Percentiles rank a stretch among this genome's conserved stretches.
These are phyloP conservation scores for Xenopus petersii DNA, from an alignment of 2,797 vertebrate species.

Conservation along the genomic window DNA sequence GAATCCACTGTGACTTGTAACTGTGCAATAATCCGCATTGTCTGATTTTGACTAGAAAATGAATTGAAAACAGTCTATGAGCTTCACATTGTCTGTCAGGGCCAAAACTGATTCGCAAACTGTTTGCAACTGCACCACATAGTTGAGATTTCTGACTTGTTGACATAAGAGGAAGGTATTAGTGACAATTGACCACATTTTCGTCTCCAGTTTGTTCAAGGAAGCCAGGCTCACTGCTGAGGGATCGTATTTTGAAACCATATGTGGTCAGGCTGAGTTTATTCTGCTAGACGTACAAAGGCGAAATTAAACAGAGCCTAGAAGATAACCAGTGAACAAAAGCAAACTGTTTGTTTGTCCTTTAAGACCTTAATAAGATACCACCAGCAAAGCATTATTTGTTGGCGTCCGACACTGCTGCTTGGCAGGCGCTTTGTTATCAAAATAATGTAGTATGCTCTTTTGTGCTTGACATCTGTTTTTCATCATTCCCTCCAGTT, in stretches of 20 bases:
- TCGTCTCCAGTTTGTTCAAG: slow-evolving; percentile 23
- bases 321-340: slow-evolving; percentile 38
- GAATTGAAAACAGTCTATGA: slow-evolving; percentile 5
- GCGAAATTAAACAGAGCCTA: slow-evolving; percentile 45
- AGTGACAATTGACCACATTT: background rate
- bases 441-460: slow-evolving; percentile 29
- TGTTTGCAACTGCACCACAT: rapidly evolving
- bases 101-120: background rate
- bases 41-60: background rate
- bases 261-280: slow-evolving; percentile 34
- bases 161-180: slow-evolving; percentile 16
- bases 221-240: background rate
- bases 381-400: slow-evolving; percentile 50
- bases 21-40: too few species aligned
- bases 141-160: slow-evolving; percentile 23
- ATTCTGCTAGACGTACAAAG: slow-evolving; percentile 45
- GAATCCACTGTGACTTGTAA: too few species aligned
- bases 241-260: slow-evolving; percentile 33
- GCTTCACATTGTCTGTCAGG: slow-evolving; percentile 21
- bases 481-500: slow-evolving; percentile 45
- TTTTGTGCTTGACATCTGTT: slow-evolving; percentile 52
- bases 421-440: slow-evolving; percentile 52
- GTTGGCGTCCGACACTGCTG: slow-evolving; percentile 48
- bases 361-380: slow-evolving; percentile 54
- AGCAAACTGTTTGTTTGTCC: slow-evolving; percentile 53